Evolutionary conservation across 1,140 invertebrate genomes (phyloP).

Genomic region (Cherax quadricarinatus): DNA sequence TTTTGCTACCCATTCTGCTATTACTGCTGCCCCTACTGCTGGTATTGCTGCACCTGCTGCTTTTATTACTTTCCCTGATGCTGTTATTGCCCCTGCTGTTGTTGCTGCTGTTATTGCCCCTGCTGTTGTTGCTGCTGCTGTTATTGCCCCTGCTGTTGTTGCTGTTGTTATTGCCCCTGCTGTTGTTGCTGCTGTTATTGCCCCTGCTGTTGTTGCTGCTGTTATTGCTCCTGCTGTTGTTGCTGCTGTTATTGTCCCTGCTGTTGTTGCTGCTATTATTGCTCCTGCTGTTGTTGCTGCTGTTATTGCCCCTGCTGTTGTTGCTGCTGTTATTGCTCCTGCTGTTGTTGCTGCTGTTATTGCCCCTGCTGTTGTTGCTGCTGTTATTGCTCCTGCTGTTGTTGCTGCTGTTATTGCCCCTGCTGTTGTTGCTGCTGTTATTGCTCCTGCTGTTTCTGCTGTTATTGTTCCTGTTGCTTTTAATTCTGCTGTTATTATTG

Average conservation of each 20-base stretch:
- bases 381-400: background rate
- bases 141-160: background rate
- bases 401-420: background rate
- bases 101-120: too few relatives aligned
- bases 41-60: background rate
- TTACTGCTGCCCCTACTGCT: background rate
- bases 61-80: background rate
- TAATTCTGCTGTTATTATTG: background rate
- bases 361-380: background rate
- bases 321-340: background rate
- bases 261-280: slow-evolving; percentile 14
- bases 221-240: too few relatives aligned
- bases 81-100: background rate
- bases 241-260: background rate
- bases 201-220: background rate
- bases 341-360: background rate
- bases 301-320: background rate
- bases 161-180: background rate
- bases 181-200: background rate
- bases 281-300: slow-evolving; percentile 4
- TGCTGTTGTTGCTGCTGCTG: background rate
- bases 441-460: too few relatives aligned
- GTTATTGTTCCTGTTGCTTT: too few relatives aligned
- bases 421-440: too few relatives aligned
- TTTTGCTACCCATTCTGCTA: too few relatives aligned